Conservation (phyloP, 2,888 invertebrate species). For the Endotricha flammealis region DNA sequence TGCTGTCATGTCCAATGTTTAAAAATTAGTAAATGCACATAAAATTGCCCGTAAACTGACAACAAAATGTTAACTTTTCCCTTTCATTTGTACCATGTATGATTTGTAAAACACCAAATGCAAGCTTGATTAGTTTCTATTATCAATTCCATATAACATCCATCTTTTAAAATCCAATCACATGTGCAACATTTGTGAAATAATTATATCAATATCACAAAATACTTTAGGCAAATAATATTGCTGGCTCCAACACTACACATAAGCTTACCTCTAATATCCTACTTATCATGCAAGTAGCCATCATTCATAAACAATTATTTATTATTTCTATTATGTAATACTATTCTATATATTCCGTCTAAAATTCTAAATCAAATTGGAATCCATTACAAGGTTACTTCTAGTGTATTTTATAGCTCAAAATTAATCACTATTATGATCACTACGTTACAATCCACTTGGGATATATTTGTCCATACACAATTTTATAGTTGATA, state of each 20-base stretch:
- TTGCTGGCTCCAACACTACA: conserved; percentile 25
- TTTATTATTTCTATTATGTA: neutral
- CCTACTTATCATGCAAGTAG: conserved; percentile 6
- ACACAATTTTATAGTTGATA: no score
- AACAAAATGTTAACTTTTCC: neutral
- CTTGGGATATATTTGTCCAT: no score
- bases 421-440: no score
- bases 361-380: neutral
- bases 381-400: neutral
- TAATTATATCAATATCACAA: conserved; percentile 49
- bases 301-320: conserved; percentile 4
- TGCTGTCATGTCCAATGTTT: conserved; percentile 54
- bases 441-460: no score
- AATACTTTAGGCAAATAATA: conserved; percentile 30
- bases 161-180: conserved; percentile 1
- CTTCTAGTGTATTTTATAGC: no score
- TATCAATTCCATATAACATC: neutral
- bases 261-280: neutral
- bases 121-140: neutral
- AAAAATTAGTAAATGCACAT: conserved; percentile 63
- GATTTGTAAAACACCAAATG: neutral
- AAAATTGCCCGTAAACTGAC: conserved; percentile 17
- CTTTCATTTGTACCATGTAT: conserved; percentile 4
- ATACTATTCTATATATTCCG: neutral
- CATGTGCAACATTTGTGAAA: conserved; percentile 8